Base-by-base conservation (phyloP, 2,888 invertebrate species). In the Metacarcinus magister region DNA sequence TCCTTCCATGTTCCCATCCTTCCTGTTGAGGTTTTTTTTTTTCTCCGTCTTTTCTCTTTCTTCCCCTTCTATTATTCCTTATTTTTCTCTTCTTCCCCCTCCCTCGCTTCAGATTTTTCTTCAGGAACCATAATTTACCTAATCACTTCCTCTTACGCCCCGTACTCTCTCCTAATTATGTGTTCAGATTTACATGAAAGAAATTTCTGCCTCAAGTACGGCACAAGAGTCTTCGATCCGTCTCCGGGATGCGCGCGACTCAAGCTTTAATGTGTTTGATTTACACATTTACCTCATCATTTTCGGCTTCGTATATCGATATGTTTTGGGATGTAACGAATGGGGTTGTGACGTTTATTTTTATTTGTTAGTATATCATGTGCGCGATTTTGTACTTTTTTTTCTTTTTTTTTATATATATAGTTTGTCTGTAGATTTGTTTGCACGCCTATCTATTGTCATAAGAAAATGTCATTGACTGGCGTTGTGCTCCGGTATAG, bases 181-280 rank as follows among this genome's bases (percentile, higher is more conserved):
- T 82, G 82, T 82, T 82, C 82, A 28, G 13, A 82, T 82, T 82
- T 32, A 82, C 82, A 82, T 82, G 82, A 82, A 82, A 82, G 82
- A 82, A 82, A 32, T 82, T 82, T 82, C 82, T 82, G 82, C 82
- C 82, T 32, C 82, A 32, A 32, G 32, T 82, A 32, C 82, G 82
- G 8, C 82, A 5, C 82, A 75, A 75, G 82, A 82, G 82, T 82
- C 32, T 82, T 32, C 82, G 28, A 82, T 82, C 82, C 82, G 13
- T 8, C 82, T 82, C 32, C 0, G 0, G 82, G 82, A 1, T 16
- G 16, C 82, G 28, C 28, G 82, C 10, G 28, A 32, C 82, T 5
- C 28, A 13, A 23, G 28, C 82, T 82, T 82, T 32, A 32, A 32
- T 32, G 32, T 82, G 82, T 32, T 67, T n/a, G 23, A 67, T n/a